Evolutionary conservation across 2,113 vertebrate genomes (phyloP), one percentile per base, ranked within the genome.

Genomic region (Trematocara stigmaticum): DNA sequence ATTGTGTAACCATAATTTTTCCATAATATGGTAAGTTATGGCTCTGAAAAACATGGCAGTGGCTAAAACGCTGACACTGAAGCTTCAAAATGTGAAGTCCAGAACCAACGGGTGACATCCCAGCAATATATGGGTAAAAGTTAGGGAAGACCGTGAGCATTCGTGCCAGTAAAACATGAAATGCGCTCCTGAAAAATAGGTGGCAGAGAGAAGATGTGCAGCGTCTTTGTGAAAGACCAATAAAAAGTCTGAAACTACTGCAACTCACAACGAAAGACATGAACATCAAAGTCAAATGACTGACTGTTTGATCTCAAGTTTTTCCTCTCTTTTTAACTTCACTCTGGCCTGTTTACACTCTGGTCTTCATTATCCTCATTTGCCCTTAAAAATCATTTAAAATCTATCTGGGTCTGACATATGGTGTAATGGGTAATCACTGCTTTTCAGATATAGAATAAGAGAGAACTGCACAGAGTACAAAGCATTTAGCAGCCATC

Each of bases 231-330:
- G 87, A 89, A 93, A 88, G 91, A 93, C 90, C 86, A 92, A 93
- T 95, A 95, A 96, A 95, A 92, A 52, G 64, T 89, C 76, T 82
- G 49, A 93, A 95, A 92, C 86, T 88, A 87, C 91, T 52, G 15
- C 69, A 91, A 82, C 83, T 87, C 82, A 85, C 80, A 93, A 92
- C 35, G 66, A 92, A 91, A 89, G 88, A 93, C 82, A 92, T 86
- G 86, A 89, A 96, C 93, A 94, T 95, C 94, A 96, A 95, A 96
- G 94, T 93, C 86, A 81, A 87, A 81, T 78, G 83, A 84, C 79
- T 81, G 66, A 45, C 82, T 90, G 92, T 95, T 96, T 96, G 93
- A 96, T 96, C 94, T 79, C 53, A 64, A 83, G 55, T 88, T 90
- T 93, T 91, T 81, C 81, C 66, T 82, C 81, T 90, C 83, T 89